phyloP scores from a whole-genome alignment of 1,140 invertebrate species.

The Polypedilum vanderplanki region DNA sequence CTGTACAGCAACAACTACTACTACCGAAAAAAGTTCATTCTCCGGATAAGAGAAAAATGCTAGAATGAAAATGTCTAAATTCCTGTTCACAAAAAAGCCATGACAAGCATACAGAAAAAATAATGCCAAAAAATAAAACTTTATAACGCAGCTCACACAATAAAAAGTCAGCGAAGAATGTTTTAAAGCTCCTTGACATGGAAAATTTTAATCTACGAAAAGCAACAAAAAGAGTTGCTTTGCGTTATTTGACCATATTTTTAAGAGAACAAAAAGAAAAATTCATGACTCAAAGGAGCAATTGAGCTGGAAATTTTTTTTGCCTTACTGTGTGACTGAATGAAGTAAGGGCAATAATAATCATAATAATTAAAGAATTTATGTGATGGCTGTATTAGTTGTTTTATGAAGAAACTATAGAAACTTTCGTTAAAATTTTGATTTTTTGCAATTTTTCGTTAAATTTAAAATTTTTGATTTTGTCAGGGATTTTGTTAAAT shows the following conservation, averaged over 20 bases:
- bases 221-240: background rate
- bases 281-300: background rate
- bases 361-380: conserved; percentile 1
- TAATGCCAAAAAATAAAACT: conserved; percentile 5
- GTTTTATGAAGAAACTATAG: background rate
- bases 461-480: too few species aligned
- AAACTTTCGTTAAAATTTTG: too few species aligned
- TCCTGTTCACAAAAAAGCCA: background rate
- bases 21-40: too few species aligned
- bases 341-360: background rate
- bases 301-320: background rate
- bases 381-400: background rate
- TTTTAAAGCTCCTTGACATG: conserved; percentile 17
- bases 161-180: background rate
- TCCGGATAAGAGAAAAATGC: background rate
- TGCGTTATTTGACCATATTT: background rate
- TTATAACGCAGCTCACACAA: background rate
- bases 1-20: background rate
- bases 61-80: background rate
- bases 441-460: too few species aligned
- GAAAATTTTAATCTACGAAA: background rate
- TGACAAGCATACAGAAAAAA: background rate
- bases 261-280: background rate
- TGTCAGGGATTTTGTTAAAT: too few species aligned
- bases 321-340: too few species aligned